phyloP scores from a whole-genome alignment of 2,797 vertebrate species.

The Alfaro cultratus region DNA sequence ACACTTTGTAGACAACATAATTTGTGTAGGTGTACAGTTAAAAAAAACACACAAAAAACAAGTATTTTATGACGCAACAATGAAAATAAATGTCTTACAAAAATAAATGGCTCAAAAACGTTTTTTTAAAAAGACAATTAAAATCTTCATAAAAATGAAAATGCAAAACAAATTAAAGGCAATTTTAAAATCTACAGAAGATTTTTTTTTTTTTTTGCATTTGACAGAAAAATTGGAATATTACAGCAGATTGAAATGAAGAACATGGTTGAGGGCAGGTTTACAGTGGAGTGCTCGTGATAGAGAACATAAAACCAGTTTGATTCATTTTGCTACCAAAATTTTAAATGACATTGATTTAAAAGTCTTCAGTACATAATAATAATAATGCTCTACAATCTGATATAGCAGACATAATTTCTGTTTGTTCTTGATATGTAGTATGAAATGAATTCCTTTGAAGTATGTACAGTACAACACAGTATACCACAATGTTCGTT shows the following conservation, averaged over 20 bases:
- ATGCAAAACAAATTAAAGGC: constrained; percentile 57
- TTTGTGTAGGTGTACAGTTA: constrained; percentile 59
- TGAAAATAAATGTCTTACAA: constrained; percentile 71
- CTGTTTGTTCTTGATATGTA: constrained; percentile 40
- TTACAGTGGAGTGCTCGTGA: constrained; percentile 27
- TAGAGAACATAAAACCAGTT: constrained; percentile 30
- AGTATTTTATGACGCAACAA: constrained; percentile 48
- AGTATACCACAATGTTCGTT: constrained; percentile 37
- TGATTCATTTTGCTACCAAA: constrained; percentile 22
- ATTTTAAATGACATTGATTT: constrained; percentile 41
- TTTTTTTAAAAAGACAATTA: constrained; percentile 65
- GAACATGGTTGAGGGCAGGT: constrained; percentile 24
- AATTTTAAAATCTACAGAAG: constrained; percentile 46
- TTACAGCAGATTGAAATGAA: constrained; percentile 40
- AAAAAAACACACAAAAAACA: constrained; percentile 36
- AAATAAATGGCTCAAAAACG: constrained; percentile 77
- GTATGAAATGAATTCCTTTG: constrained; percentile 26
- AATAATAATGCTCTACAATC: constrained; percentile 17
- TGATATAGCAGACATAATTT: constrained; percentile 2
- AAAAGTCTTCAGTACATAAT: constrained; percentile 32
- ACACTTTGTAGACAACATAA: constrained; percentile 62
- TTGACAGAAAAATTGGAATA: constrained; percentile 41
- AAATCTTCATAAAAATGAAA: constrained; percentile 64
- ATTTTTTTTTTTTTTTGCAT: constrained; percentile 41
- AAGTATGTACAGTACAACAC: constrained; percentile 45